Evolutionary conservation across 2,113 vertebrate species (phyloP), one percentile per base, ranked within the genome.

Genomic region (Brachyhypopomus occidentalis): DNA sequence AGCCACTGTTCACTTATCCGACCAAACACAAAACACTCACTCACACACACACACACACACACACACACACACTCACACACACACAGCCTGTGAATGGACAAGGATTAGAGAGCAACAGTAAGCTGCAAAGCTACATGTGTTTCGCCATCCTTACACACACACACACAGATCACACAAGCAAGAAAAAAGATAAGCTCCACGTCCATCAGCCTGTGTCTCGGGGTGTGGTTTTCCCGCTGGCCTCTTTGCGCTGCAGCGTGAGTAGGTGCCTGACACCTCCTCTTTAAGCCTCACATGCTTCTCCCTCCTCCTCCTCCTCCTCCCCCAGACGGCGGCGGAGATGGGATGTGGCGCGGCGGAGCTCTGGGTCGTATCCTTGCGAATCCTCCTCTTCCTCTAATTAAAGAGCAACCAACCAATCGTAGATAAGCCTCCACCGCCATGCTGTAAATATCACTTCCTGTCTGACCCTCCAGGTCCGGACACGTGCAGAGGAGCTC

Each of bases 391-490:
- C 89, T 88, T 90, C 89, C 86, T 87, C 87, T 89, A 85, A 88
- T 89, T 92, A 90, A 91, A 89, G 89, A 87, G 85, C 84, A 83
- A 79, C 83, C 86, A 67, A 85, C 77, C 91, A 90, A 91, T 91
- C 88, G 59, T 60, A 70, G 84, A 77, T 87, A 88, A 91, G 89
- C 59, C 73, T 77, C 83, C 86, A 86, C 89, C 82, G 84, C 87
- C 84, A 86, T 78, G 88, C 87, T 88, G 84, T 86, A 88, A 87
- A 85, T 81, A 87, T 88, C 84, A 83, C 80, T 70, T 34, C 11
- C 78, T 63, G 78, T 63, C 69, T 78, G 72, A 79, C 63, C 0
- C 11, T 75, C 72, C 72, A n/a, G 52, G 77, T 55, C 3, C 9
- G 20, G 2, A 62, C 59, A 34, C 23, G 41, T n/a, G 27, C 19